Base-by-base conservation (phyloP, 2,797 vertebrate species). In the Anguilla anguilla region DNA sequence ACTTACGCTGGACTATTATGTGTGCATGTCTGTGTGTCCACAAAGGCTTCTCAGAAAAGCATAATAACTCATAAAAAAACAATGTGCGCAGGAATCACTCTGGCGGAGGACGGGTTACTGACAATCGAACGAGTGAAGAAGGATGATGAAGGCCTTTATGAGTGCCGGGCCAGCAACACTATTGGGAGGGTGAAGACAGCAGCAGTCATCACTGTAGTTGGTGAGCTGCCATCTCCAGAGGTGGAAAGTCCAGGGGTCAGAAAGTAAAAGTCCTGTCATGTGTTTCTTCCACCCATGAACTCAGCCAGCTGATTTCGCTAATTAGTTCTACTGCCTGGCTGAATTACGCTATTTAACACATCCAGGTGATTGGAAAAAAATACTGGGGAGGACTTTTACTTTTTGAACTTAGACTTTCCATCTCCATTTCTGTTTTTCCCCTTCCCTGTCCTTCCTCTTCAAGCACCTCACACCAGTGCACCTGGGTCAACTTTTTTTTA, bases 111-210 rank as follows among this genome's bases (percentile, higher is more conserved):
- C 2, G 97, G 96, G 0, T 89, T 91, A 22, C 93, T 99, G 91
- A 95, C 95, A 89, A 98, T 98, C 6, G 97, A 98, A 88, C 94
- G 98, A 91, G 96, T 98, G 90, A 98, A 98, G 93, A 98, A 98
- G 93, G 98, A 98, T 0, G 98, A 99, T 0, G 97, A 98, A 91
- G 98, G 98, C 59, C 90, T 96, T 82, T 99, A 99, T 0, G 95
- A 97, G 91, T 99, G 98, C 90, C 85, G 59, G 13, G 98, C 97
- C 4, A 94, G 90, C 85, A 99, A 98, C 0, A 91, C 89, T 4
- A 92, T 96, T 92, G 98, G 98, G 10, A 89, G 92, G 10, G 96
- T 92, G 61, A 97, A 93, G 89, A 97, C 97, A 0, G 96, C 95
- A 11, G 97, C 97, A 0, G 93, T 96, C 59, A 94, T 98, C 87